Conservation (phyloP, 2,888 invertebrate species). For the Drosophila acutilabella region DNA sequence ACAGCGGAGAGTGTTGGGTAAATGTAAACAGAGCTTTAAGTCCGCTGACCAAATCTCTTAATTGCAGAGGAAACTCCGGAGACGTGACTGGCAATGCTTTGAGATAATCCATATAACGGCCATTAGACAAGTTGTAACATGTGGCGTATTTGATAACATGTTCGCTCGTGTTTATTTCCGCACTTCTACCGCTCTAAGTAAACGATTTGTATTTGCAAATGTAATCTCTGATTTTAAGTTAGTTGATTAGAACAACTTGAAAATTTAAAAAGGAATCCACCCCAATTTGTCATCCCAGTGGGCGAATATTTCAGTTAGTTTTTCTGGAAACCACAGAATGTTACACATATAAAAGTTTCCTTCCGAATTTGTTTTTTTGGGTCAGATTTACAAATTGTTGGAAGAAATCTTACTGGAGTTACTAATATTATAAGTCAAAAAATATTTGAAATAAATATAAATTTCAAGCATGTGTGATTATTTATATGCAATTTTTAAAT, state of each 20-base stretch:
- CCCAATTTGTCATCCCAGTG: not conserved
- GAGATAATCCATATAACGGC: slow-evolving; percentile 16
- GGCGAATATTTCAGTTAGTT: too few species aligned
- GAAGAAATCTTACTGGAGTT: too few species aligned
- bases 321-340: too few species aligned
- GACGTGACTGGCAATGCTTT: slow-evolving; percentile 55
- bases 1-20: slow-evolving; percentile 5
- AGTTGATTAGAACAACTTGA: not conserved
- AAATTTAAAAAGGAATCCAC: not conserved
- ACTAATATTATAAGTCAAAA: too few species aligned
- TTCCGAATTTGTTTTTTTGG: too few species aligned
- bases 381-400: too few species aligned
- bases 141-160: slow-evolving; percentile 30
- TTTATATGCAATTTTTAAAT: too few species aligned
- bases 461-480: too few species aligned
- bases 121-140: slow-evolving; percentile 34
- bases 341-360: too few species aligned
- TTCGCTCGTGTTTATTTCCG: slow-evolving; percentile 3
- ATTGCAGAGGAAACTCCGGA: slow-evolving; percentile 62
- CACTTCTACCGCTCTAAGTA: not conserved
- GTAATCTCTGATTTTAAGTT: slow-evolving; percentile 18
- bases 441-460: too few species aligned
- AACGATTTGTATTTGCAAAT: slow-evolving; percentile 26
- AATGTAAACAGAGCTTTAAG: slow-evolving; percentile 28
- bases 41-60: slow-evolving; percentile 43